Base-by-base conservation (phyloP, 2,113 vertebrate species). In the Sander lucioperca region DNA sequence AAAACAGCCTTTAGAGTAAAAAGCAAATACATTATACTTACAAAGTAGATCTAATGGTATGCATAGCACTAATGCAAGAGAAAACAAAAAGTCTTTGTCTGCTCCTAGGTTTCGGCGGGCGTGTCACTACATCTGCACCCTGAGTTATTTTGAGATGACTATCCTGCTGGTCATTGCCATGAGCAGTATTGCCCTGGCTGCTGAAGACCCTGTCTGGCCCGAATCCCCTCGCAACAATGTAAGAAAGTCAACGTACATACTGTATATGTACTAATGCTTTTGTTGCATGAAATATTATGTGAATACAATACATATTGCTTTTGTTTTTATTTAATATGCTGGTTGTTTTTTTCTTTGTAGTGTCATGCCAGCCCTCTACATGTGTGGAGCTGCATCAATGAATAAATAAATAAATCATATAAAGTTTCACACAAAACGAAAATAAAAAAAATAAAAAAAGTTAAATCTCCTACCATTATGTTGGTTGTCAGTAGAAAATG, bases 141-240 rank as follows among this genome's bases (percentile, higher is more conserved):
- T 97, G 77, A 95, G 96, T 70, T 98, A 98, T 89, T 98, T 98
- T 76, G 97, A 98, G 92, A 97, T 97, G 96, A 96, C 95, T 74
- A 97, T 98, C 89, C 95, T 98, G 83, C 91, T 97, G 91, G 97
- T 98, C 83, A 98, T 98, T 7, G 97, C 97, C 84, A 97, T 98
- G 97, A 98, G 97, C 95, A 98, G 97, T 73, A 98, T 98, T 8
- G 96, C 97, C 21, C 93, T 98, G 74, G 97, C 97, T 0, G 97
- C 97, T 14, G 97, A 98, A 93, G 97, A 98, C 85, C 97, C 97
- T 0, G 97, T 98, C 53, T 96, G 96, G 92, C 97, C 97, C 1
- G 97, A 97, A 0, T 97, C 97, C 0, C 96, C 97, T 0, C 94
- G 97, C 30, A 98, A 98, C 93, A 97, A 97, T 12, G 97, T 98